These are phyloP conservation scores for Cantharis rustica DNA, from an alignment of 2,888 invertebrate species.

Conservation along the genomic window DNA sequence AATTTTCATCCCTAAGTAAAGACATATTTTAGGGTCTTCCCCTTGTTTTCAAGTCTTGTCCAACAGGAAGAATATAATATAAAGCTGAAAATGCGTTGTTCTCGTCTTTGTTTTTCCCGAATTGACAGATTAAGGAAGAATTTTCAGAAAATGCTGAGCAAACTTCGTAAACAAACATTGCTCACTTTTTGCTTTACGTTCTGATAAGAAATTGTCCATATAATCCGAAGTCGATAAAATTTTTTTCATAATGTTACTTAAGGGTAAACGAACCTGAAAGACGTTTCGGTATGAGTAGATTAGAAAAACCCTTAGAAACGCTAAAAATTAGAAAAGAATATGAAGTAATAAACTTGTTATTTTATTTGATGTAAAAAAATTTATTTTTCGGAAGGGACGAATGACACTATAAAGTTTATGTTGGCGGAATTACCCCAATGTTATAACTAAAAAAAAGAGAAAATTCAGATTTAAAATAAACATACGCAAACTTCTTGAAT, in stretches of 20 bases:
- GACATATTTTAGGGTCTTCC: conserved; percentile 18
- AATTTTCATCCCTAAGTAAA: conserved; percentile 11
- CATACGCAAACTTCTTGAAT: neutral
- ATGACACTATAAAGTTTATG: neutral
- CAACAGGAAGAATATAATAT: conserved; percentile 25
- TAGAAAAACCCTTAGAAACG: neutral
- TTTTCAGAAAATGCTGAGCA: conserved; percentile 3
- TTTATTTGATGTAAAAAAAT: neutral
- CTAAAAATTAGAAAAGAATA: neutral
- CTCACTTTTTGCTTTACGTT: neutral
- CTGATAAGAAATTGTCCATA: neutral
- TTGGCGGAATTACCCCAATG: neutral
- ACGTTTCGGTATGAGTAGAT: neutral
- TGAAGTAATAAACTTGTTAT: neutral
- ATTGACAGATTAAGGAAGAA: conserved; percentile 10
- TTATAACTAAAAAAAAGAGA: neutral
- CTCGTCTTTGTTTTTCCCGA: conserved; percentile 21
- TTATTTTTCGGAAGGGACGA: neutral
- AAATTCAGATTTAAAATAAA: neutral
- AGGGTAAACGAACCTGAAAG: neutral
- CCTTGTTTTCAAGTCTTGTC: conserved; percentile 27
- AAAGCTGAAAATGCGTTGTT: conserved; percentile 17
- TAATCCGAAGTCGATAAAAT: neutral
- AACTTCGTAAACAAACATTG: neutral
- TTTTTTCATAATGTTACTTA: neutral